Evolutionary conservation across 1,140 invertebrate genomes (phyloP).

Genomic region (Drosophila takahashii): DNA sequence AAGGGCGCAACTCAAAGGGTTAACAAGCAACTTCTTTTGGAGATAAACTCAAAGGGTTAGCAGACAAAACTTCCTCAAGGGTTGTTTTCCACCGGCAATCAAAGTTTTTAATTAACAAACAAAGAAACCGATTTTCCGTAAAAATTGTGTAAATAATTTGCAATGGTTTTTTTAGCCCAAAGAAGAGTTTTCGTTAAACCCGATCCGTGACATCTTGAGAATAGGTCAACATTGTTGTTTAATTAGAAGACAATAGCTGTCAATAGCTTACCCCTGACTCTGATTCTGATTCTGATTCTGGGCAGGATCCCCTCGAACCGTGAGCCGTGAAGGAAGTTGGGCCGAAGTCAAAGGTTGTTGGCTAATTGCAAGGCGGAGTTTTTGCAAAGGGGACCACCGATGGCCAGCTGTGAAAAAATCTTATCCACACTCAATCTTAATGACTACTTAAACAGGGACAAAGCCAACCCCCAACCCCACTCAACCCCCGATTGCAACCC

Average conservation of each 20-base stretch:
- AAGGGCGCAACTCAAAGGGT: constrained; percentile 32
- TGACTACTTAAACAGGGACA: constrained; percentile 79
- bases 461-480: constrained; percentile 40
- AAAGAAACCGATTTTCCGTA: constrained; percentile 51
- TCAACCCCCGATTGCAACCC: constrained; percentile 20
- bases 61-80: constrained; percentile 6
- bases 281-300: background rate
- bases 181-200: constrained; percentile 52
- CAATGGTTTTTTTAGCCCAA: constrained; percentile 43
- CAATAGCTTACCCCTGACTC: constrained; percentile 47
- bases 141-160: constrained; percentile 31
- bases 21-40: constrained; percentile 27
- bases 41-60: constrained; percentile 40
- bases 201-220: constrained; percentile 67
- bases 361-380: constrained; percentile 45
- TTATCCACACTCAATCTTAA: constrained; percentile 77
- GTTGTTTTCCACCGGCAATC: constrained; percentile 40
- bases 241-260: constrained; percentile 80
- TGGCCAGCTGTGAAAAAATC: constrained; percentile 73
- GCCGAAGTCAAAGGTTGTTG: constrained; percentile 41
- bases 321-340: constrained; percentile 9
- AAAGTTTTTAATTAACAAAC: constrained; percentile 73
- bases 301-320: background rate
- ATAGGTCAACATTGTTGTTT: constrained; percentile 81
- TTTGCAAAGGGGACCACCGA: background rate